A percentile compares a stretch with the other conserved stretches of the same genome.
Conservation (phyloP, 2,888 invertebrate species). For the Apoderus coryli region DNA sequence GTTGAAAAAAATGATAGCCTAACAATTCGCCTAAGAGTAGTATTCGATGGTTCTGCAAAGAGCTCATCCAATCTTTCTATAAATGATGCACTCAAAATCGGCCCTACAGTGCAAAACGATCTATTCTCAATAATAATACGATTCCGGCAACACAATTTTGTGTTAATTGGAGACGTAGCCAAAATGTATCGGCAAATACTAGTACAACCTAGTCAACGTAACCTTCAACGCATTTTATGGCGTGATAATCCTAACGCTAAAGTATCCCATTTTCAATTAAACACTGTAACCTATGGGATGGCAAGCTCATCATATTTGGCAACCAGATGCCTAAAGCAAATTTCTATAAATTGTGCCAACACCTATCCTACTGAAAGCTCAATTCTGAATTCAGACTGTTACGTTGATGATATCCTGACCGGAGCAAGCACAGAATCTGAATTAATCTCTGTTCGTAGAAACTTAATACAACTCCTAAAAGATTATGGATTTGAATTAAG, state of each 20-base stretch:
- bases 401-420: slow-evolving; percentile 4
- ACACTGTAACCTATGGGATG: not conserved
- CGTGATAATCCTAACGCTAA: not conserved
- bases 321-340: not conserved
- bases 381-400: not conserved
- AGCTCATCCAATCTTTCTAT: not conserved
- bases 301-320: slow-evolving; percentile 2
- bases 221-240: slow-evolving; percentile 2
- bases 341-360: not conserved
- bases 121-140: not conserved
- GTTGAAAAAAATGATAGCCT: slow-evolving; percentile 4
- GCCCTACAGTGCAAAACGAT: slow-evolving; percentile 1
- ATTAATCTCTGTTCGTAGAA: not conserved
- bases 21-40: slow-evolving; percentile 1
- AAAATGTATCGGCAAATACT: slow-evolving; percentile 1
- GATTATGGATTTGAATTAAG: not conserved
- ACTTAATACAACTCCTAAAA: slow-evolving; percentile 2
- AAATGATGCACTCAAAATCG: not conserved
- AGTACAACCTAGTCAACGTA: not conserved
- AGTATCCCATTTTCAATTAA: not conserved
- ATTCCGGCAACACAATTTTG: not conserved
- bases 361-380: slow-evolving; percentile 1
- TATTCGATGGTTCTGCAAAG: not conserved
- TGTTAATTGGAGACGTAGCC: not conserved
- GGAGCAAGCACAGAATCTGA: too few relatives aligned